phyloP scores from a whole-genome alignment of 1,140 invertebrate genomes.

The Heliconius hewitsoni region DNA sequence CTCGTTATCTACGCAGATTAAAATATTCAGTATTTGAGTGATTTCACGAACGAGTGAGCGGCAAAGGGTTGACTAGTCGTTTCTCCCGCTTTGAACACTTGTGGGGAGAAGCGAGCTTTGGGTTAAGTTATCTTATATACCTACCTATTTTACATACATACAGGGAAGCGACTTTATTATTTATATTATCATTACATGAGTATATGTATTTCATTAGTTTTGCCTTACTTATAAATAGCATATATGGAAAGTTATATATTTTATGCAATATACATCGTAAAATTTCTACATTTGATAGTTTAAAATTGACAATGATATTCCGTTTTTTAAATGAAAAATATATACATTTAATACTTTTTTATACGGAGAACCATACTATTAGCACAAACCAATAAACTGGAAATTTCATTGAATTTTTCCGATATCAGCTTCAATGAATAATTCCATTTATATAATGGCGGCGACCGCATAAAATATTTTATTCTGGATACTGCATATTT shows the following conservation, averaged over 20 bases:
- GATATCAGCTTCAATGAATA: slow-evolving; percentile 70
- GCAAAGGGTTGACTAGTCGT: slow-evolving; percentile 80
- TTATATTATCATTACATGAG: slow-evolving; percentile 1
- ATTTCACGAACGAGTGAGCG: slow-evolving; percentile 80
- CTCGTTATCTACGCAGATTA: slow-evolving; percentile 81
- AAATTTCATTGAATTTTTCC: slow-evolving; percentile 73
- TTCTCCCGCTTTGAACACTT: slow-evolving; percentile 78
- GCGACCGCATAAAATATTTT: slow-evolving; percentile 76
- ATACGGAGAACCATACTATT: neutral
- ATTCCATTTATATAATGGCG: slow-evolving; percentile 75
- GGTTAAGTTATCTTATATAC: slow-evolving; percentile 48
- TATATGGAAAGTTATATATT: neutral
- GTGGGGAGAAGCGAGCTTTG: slow-evolving; percentile 61
- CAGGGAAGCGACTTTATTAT: slow-evolving; percentile 46
- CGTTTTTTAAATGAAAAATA: neutral
- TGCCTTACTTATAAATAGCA: neutral
- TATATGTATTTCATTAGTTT: neutral
- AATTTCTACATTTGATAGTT: neutral
- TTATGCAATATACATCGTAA: neutral
- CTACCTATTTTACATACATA: slow-evolving; percentile 65
- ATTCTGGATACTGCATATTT: slow-evolving; percentile 74
- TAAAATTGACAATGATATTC: neutral
- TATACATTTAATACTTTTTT: neutral
- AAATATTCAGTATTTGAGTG: slow-evolving; percentile 82
- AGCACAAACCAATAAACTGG: slow-evolving; percentile 70